Conservation (phyloP, 2,113 vertebrate species). For the Oncorhynchus keta region DNA sequence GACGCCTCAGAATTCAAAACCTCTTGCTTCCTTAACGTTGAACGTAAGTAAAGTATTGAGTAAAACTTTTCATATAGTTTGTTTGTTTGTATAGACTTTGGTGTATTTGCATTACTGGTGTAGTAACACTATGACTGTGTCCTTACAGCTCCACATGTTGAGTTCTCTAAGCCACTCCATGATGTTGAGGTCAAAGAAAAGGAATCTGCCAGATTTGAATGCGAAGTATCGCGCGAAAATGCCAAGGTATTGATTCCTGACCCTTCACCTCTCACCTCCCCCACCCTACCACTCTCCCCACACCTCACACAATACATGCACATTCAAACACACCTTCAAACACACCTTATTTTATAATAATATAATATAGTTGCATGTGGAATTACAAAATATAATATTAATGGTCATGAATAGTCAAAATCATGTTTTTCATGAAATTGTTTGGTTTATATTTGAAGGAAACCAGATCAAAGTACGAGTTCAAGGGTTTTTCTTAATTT, state of each 20-base stretch:
- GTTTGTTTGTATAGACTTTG: neutral
- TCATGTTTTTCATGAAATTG: too few species aligned
- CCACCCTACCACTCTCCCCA: too few species aligned
- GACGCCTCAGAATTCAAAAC: slow-evolving; percentile 94
- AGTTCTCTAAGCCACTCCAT: slow-evolving; percentile 91
- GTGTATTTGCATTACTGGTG: neutral
- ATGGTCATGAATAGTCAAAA: too few species aligned
- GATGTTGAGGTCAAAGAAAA: slow-evolving; percentile 96
- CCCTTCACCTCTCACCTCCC: too few species aligned
- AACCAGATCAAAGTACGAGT: too few species aligned
- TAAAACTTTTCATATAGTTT: neutral
- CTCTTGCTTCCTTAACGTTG: slow-evolving; percentile 93
- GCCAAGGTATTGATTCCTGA: slow-evolving; percentile 75
- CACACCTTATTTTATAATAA: neutral
- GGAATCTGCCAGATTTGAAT: slow-evolving; percentile 91
- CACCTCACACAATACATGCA: too few species aligned
- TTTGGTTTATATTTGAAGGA: too few species aligned
- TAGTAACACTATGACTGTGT: slow-evolving; percentile 8
- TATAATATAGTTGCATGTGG: neutral
- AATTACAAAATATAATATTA: neutral
- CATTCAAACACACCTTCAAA: neutral
- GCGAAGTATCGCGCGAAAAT: slow-evolving; percentile 91
- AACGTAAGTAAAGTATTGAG: slow-evolving; percentile 81
- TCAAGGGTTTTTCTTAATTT: too few species aligned
- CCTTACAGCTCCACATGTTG: slow-evolving; percentile 84